Percentiles rank a stretch among this genome's conserved stretches.
phyloP scores from a whole-genome alignment of 2,888 invertebrate genomes.

The Caradrina clavipalpis region DNA sequence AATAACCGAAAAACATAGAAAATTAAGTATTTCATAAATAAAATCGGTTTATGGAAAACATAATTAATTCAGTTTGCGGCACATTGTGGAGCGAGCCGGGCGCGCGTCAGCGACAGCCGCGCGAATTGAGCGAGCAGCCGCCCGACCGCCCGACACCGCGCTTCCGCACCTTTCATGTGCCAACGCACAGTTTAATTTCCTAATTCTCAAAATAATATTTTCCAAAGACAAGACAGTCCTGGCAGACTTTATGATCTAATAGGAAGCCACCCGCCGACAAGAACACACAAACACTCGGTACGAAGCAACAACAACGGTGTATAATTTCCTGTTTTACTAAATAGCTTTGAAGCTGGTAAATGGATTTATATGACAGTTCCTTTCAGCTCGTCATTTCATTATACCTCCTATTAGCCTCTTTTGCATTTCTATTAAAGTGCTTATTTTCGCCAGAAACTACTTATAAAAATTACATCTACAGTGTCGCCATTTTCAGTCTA shows the following conservation, averaged over 20 bases:
- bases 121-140: slow-evolving; percentile 60
- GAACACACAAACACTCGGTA: slow-evolving; percentile 78
- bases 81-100: slow-evolving; percentile 50
- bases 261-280: slow-evolving; percentile 84
- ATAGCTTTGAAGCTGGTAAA: slow-evolving; percentile 85
- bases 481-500: background rate
- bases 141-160: slow-evolving; percentile 66
- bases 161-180: slow-evolving; percentile 85
- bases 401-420: slow-evolving; percentile 39
- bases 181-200: slow-evolving; percentile 87
- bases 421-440: slow-evolving; percentile 26
- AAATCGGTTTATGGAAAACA: slow-evolving; percentile 33
- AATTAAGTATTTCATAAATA: slow-evolving; percentile 7
- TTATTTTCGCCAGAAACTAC: background rate
- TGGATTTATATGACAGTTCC: slow-evolving; percentile 77
- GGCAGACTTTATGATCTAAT: slow-evolving; percentile 87
- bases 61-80: slow-evolving; percentile 65
- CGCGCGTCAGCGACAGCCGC: slow-evolving; percentile 67
- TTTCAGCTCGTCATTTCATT: slow-evolving; percentile 68
- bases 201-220: slow-evolving; percentile 86
- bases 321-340: slow-evolving; percentile 88
- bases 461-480: background rate
- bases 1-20: background rate
- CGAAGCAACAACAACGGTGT: slow-evolving; percentile 79
- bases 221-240: slow-evolving; percentile 81